Conservation (phyloP, 2,888 invertebrate genomes). For the Ichneumoninae sp. region DNA sequence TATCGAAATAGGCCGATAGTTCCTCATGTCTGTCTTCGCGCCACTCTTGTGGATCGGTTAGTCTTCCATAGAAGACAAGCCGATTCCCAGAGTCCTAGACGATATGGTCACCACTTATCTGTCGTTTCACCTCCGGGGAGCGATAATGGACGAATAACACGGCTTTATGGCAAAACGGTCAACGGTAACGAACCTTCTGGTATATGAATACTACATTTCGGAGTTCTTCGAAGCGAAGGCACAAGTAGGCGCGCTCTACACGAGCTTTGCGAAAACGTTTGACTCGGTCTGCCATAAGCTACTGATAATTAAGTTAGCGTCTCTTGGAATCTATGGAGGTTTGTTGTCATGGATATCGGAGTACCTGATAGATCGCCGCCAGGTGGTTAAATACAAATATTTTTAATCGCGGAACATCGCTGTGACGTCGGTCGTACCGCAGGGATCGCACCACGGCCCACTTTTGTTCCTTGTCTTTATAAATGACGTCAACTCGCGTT, state of each 20-base stretch:
- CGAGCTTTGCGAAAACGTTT: background rate
- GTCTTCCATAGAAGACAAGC: too few species aligned
- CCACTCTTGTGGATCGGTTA: too few species aligned
- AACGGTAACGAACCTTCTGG: background rate
- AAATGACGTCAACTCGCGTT: background rate
- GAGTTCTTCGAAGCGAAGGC: background rate
- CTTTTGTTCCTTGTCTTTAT: background rate
- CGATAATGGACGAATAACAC: background rate
- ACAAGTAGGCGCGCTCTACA: background rate
- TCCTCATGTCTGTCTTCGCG: too few species aligned
- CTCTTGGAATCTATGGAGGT: background rate
- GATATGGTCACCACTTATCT: too few species aligned
- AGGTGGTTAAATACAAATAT: background rate
- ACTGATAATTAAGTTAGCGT: too few species aligned
- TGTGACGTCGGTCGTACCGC: background rate
- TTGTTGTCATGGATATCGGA: background rate
- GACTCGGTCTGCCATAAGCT: background rate
- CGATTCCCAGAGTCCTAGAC: too few species aligned
- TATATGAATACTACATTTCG: background rate
- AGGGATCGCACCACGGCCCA: background rate
- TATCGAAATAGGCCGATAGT: too few species aligned
- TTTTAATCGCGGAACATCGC: background rate
- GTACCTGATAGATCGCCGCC: background rate
- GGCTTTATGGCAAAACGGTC: background rate
- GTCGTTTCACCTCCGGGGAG: too few species aligned